Evolutionary conservation across 2,113 vertebrate species (phyloP).

Genomic region (Mirounga angustirostris): DNA sequence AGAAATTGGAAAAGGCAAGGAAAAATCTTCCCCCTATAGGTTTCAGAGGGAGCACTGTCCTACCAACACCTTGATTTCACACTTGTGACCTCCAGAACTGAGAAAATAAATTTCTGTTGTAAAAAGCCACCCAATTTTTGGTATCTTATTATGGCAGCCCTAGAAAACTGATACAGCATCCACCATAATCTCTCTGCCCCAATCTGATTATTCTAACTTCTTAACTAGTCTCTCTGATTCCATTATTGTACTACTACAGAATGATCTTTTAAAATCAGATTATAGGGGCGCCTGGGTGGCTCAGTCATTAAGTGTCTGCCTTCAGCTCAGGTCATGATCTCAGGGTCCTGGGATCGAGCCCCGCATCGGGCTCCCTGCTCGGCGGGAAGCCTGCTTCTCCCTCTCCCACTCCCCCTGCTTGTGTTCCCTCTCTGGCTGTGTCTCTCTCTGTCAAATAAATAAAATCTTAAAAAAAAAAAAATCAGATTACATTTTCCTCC

Average conservation of each 20-base stretch:
- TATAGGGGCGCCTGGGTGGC: neutral
- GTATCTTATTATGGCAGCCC: neutral
- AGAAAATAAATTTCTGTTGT: neutral
- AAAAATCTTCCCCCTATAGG: no score
- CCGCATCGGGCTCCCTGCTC: no score
- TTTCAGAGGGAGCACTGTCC: neutral
- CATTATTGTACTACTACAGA: neutral
- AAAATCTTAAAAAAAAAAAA: neutral
- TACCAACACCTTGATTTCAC: neutral
- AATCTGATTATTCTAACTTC: neutral
- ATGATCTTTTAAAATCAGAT: neutral
- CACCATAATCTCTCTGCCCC: neutral
- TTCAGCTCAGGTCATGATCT: no score
- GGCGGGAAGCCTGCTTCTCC: no score
- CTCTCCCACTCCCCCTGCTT: no score
- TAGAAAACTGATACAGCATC: neutral
- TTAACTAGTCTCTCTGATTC: neutral
- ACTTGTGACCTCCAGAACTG: neutral
- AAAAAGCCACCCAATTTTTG: neutral
- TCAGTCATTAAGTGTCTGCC: no score
- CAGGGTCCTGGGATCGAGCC: no score
- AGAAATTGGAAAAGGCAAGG: neutral
- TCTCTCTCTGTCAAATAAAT: no score
- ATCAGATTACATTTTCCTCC: neutral
- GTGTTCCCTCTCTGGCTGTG: no score